A percentile compares a stretch with the other conserved stretches of the same genome.
These are phyloP conservation scores for Thamnaconus septentrionalis DNA, from an alignment of 2,113 vertebrate genomes.

Conservation along the genomic window DNA sequence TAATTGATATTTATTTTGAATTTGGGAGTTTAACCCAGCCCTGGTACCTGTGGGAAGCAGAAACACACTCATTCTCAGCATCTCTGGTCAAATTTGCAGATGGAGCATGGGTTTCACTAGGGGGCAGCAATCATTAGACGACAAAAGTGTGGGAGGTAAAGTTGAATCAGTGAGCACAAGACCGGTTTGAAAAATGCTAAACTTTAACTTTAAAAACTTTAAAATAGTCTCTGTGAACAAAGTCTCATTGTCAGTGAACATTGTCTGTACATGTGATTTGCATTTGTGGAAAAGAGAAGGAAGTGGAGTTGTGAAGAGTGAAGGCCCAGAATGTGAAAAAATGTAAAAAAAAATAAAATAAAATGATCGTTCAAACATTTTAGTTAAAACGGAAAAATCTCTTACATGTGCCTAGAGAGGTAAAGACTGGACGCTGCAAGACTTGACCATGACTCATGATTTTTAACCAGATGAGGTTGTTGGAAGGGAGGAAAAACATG, in stretches of 20 bases:
- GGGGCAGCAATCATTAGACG: constrained; percentile 73
- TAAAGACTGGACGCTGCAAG: background rate
- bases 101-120: constrained; percentile 64
- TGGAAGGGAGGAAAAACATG: background rate
- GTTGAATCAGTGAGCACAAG: background rate
- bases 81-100: background rate
- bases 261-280: background rate
- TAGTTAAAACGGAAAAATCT: too few relatives aligned
- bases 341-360: too few relatives aligned
- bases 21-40: constrained; percentile 1
- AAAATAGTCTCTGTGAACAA: too few relatives aligned
- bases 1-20: constrained; percentile 28
- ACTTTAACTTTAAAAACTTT: background rate
- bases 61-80: background rate
- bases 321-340: constrained; percentile 6
- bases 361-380: too few relatives aligned
- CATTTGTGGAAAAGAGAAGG: background rate
- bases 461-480: background rate
- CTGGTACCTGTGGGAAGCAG: constrained; percentile 18
- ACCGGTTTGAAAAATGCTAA: background rate
- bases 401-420: background rate
- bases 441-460: background rate
- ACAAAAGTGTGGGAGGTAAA: background rate
- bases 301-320: background rate
- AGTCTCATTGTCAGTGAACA: too few relatives aligned